Evolutionary conservation across 2,797 vertebrate genomes (phyloP), one percentile per base, ranked within the genome.

Genomic region (Nannoperca australis): DNA sequence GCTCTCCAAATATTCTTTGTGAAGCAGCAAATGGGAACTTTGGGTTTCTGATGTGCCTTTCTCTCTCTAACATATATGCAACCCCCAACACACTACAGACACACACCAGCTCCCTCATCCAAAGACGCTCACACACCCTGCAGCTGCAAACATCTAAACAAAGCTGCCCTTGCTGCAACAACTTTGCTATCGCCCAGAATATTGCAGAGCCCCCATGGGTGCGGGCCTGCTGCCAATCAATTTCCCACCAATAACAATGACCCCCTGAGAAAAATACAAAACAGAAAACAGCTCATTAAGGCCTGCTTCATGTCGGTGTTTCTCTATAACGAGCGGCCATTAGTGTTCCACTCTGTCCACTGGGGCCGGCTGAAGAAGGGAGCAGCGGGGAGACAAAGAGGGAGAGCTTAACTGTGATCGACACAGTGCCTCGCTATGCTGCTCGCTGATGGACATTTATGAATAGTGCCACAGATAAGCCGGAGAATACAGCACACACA

Each of bases 261-360:
- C 72, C 90, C 88, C 89, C 77, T 18, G 83, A 90, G 85, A 87
- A 84, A 88, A 79, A 86, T 73, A 86, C 70, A 73, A 88, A 87
- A 85, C 78, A 84, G 90, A 89, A 88, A 90, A 85, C 89, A 91
- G 87, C 92, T 95, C 93, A 94, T 95, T 93, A 94, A 88, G 74
- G 72, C 73, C 73, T 55, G 83, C 86, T 94, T 93, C 85, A 90
- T 92, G 88, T 91, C 59, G 54, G 73, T 49, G 83, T 86, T 90
- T 87, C 84, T 83, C 88, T 86, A 88, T 93, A 92, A 95, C 87
- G 85, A 94, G 86, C 50, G 50, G 71, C 83, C 92, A 93, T 94
- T 94, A 92, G 90, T 85, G 90, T 82, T 89, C 81, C 76, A 82
- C 68, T 70, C 74, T n/a, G 12, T 92, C 90, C 83, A 3, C 81